Conservation (phyloP, 1,140 invertebrate species). For the Octopus sinensis region DNA sequence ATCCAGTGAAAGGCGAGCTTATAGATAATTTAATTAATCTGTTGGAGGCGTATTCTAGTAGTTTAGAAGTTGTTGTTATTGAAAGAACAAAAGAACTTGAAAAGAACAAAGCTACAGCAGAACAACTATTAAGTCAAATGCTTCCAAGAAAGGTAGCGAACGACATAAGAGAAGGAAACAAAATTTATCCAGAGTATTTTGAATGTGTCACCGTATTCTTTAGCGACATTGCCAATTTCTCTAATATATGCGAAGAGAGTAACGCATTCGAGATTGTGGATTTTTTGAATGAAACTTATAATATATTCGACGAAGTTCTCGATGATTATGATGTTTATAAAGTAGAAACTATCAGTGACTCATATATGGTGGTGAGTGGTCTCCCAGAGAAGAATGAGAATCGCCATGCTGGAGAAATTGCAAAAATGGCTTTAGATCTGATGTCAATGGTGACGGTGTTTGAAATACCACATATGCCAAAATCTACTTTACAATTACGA, state of each 20-base stretch:
- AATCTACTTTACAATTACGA: constrained; percentile 78
- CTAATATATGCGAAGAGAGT: too few species aligned
- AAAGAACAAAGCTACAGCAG: constrained; percentile 86
- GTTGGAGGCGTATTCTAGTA: too few species aligned
- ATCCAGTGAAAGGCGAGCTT: too few species aligned
- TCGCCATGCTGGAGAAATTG: constrained; percentile 77
- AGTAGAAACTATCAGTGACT: constrained; percentile 37
- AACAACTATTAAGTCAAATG: constrained; percentile 83
- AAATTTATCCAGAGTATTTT: constrained; percentile 59
- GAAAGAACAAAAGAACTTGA: constrained; percentile 84
- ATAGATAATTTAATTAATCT: too few species aligned
- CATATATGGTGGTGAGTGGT: constrained; percentile 66
- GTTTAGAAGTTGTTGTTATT: constrained; percentile 28
- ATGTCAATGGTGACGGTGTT: constrained; percentile 78
- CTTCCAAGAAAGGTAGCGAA: constrained; percentile 70
- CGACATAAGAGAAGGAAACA: constrained; percentile 77
- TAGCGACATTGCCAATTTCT: constrained; percentile 90
- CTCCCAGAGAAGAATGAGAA: constrained; percentile 63
- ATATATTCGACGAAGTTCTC: too few species aligned
- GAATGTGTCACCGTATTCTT: constrained; percentile 56
- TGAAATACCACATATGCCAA: constrained; percentile 77
- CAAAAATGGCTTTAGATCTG: constrained; percentile 79
- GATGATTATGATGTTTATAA: constrained; percentile 73
- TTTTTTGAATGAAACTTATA: too few species aligned
- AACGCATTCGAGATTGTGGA: too few species aligned